Conservation (phyloP, 1,140 invertebrate species). For the Papilio glaucus region DNA sequence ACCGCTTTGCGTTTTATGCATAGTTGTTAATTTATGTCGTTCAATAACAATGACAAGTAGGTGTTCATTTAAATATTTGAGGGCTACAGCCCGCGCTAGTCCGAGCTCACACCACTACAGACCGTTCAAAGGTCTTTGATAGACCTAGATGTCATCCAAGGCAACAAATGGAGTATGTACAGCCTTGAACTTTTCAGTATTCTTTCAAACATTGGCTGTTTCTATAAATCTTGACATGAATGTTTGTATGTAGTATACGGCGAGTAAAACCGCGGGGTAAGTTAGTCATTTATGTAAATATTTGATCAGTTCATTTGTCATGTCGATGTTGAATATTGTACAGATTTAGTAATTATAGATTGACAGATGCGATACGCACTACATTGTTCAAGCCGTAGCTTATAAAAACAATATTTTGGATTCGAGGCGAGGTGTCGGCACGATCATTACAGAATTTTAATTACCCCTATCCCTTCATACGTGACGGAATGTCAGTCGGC, state of each 20-base stretch:
- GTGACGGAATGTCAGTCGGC: constrained; percentile 65
- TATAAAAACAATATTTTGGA: constrained; percentile 38
- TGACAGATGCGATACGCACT: not conserved
- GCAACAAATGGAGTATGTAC: not conserved
- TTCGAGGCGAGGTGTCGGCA: constrained; percentile 58
- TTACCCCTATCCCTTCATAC: constrained; percentile 71
- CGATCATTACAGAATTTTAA: constrained; percentile 76
- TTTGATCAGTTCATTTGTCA: not conserved
- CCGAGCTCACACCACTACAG: not conserved
- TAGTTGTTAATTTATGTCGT: not conserved
- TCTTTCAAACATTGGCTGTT: too few species aligned
- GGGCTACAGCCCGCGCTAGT: not conserved
- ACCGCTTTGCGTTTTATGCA: not conserved
- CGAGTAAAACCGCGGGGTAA: too few species aligned
- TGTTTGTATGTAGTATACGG: too few species aligned
- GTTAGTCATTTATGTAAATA: too few species aligned
- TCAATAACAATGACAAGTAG: not conserved
- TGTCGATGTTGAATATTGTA: not conserved
- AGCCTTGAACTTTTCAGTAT: too few species aligned
- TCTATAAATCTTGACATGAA: too few species aligned
- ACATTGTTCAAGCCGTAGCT: constrained; percentile 1
- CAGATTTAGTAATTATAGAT: constrained; percentile 10
- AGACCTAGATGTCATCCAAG: not conserved
- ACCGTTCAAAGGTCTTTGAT: constrained; percentile 1
- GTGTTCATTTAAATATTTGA: not conserved